A percentile compares a stretch with the other conserved stretches of the same genome.
Evolutionary conservation across 1,140 invertebrate genomes (phyloP).

Genomic region (Drepana arcuata): DNA sequence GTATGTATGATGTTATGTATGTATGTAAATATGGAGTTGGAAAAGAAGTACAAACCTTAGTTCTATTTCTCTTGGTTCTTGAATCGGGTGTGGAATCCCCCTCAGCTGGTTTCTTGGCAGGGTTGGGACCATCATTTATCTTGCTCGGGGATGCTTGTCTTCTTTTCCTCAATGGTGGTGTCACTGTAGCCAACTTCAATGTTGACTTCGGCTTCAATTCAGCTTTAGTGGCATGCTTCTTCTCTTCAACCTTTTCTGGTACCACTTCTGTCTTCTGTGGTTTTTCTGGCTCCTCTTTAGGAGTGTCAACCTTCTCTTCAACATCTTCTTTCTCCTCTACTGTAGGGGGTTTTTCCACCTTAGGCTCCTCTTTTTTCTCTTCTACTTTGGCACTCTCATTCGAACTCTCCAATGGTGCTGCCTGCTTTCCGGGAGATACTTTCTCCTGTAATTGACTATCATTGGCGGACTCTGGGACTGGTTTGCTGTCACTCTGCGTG

Average conservation of each 20-base stretch:
- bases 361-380: slow-evolving; percentile 33
- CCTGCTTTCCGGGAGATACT: slow-evolving; percentile 28
- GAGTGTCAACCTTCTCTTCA: slow-evolving; percentile 21
- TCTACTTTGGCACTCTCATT: slow-evolving; percentile 32
- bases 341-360: slow-evolving; percentile 17
- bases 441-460: slow-evolving; percentile 39
- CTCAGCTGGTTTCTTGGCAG: slow-evolving; percentile 46
- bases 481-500: slow-evolving; percentile 52
- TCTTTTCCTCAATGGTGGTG: slow-evolving; percentile 66
- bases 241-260: slow-evolving; percentile 44
- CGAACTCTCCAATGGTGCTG: slow-evolving; percentile 31
- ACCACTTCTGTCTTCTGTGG: slow-evolving; percentile 10
- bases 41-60: slow-evolving; percentile 58
- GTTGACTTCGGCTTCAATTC: slow-evolving; percentile 63
- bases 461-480: slow-evolving; percentile 54
- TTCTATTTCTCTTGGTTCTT: slow-evolving; percentile 63
- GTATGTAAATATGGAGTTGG: too few species aligned
- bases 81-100: slow-evolving; percentile 46
- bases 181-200: slow-evolving; percentile 70
- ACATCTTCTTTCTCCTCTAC: slow-evolving; percentile 24
- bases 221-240: slow-evolving; percentile 38
- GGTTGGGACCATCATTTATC: slow-evolving; percentile 35
- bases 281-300: slow-evolving; percentile 24
- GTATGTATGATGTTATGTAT: too few species aligned
- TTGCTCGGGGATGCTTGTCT: slow-evolving; percentile 57